Conservation (phyloP, 2,113 vertebrate genomes). For the Ailurus styani region DNA sequence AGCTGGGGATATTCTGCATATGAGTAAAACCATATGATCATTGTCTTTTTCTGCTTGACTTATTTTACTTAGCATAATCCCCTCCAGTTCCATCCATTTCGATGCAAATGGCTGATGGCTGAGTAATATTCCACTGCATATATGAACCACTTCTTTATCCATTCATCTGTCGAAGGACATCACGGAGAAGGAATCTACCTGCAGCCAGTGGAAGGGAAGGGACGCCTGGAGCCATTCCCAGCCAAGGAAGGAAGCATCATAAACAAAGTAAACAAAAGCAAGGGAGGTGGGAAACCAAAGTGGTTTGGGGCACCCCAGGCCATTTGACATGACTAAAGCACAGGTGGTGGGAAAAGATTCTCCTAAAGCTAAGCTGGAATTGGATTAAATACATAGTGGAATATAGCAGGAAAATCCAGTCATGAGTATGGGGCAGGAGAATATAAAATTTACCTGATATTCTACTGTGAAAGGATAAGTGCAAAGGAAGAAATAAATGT, state of each 20-base stretch:
- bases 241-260: not conserved
- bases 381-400: not conserved
- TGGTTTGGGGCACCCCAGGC: not conserved
- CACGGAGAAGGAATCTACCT: not conserved
- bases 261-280: not conserved
- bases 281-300: accelerated
- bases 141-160: not conserved
- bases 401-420: not conserved
- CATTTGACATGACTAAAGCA: not conserved
- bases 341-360: not conserved
- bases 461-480: not conserved
- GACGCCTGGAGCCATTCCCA: not conserved
- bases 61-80: not conserved
- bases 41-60: not conserved
- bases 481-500: not conserved
- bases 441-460: not conserved
- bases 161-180: not conserved
- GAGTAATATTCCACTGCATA: not conserved
- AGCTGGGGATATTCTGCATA: not conserved
- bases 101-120: not conserved
- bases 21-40: not conserved
- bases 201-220: accelerated
- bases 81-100: not conserved
- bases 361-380: not conserved
- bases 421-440: not conserved